Evolutionary conservation across 2,113 vertebrate genomes (phyloP).

Genomic region (Hyperoodon ampullatus): DNA sequence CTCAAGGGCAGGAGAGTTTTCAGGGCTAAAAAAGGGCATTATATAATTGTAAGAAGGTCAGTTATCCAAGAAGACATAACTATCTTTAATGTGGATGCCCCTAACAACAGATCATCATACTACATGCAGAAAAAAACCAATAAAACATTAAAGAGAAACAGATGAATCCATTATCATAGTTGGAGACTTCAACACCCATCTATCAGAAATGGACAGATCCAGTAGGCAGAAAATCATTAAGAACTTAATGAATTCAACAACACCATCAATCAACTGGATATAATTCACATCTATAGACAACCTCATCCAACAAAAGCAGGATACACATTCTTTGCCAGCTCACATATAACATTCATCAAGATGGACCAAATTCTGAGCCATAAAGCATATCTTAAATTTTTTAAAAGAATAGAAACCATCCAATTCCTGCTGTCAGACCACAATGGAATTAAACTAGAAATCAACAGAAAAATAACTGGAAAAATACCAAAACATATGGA

Average conservation of each 20-base stretch:
- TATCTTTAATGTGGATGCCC: not conserved
- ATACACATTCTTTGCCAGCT: not conserved
- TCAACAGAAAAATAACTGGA: not conserved
- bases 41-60: not conserved
- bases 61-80: not conserved
- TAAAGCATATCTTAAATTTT: not conserved
- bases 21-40: not conserved
- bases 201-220: not conserved
- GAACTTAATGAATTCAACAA: not conserved
- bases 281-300: not conserved
- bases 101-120: not conserved
- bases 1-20: not conserved
- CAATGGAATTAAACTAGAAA: not conserved
- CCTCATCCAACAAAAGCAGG: not conserved
- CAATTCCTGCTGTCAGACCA: not conserved
- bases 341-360: not conserved
- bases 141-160: not conserved
- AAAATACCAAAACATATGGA: not conserved
- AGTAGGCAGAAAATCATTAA: not conserved
- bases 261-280: not conserved
- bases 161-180: not conserved
- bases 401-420: not conserved
- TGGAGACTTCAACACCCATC: not conserved
- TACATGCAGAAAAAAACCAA: not conserved
- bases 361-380: not conserved